These are phyloP conservation scores for Halcyon badia DNA, from an alignment of 2,797 vertebrate species.

Conservation along the genomic window DNA sequence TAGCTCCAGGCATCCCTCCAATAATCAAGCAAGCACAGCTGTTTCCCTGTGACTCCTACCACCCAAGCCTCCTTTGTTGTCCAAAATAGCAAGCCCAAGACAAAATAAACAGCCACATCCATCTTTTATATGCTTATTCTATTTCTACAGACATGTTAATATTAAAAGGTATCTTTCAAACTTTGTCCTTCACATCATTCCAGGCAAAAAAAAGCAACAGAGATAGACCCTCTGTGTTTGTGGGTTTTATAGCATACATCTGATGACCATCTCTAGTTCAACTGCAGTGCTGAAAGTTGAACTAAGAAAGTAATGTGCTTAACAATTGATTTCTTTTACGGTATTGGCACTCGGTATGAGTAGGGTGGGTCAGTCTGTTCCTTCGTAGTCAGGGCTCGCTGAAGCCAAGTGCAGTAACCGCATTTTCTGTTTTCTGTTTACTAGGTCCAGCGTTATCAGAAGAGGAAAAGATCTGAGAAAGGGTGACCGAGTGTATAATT, in stretches of 20 bases:
- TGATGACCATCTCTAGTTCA: no score
- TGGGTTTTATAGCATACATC: neutral
- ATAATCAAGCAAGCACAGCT: neutral
- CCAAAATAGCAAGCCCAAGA: neutral
- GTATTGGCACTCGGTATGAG: fast-evolving
- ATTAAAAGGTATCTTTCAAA: neutral
- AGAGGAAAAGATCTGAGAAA: neutral
- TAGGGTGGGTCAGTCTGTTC: neutral
- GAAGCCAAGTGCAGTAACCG: neutral
- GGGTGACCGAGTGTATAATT: neutral
- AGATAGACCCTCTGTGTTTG: neutral
- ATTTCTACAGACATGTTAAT: neutral
- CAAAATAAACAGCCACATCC: neutral
- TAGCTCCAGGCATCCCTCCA: neutral
- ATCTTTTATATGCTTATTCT: neutral
- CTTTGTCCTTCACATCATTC: neutral
- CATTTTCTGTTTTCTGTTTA: neutral
- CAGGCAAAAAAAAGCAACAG: neutral
- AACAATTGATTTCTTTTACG: neutral
- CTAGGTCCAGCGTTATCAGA: neutral
- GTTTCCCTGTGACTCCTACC: neutral
- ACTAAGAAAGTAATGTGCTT: neutral
- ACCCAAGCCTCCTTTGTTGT: neutral
- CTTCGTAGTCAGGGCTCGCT: neutral
- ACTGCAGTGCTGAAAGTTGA: neutral